Conservation (phyloP, 2,113 vertebrate species). For the Scophthalmus maximus region DNA sequence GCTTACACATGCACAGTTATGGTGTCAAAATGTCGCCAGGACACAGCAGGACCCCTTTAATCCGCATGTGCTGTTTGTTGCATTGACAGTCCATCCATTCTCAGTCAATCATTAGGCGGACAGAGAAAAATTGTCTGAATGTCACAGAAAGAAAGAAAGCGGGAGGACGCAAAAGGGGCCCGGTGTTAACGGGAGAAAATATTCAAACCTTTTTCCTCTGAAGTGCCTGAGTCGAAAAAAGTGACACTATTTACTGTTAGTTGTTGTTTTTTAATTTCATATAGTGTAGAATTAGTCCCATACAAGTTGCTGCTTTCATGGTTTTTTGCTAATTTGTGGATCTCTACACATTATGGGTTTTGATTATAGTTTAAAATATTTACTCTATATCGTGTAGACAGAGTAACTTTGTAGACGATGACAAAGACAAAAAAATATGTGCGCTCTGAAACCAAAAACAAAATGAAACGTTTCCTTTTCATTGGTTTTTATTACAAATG, state of each 20-base stretch:
- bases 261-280: neutral
- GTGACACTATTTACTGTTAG: neutral
- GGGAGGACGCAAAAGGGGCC: neutral
- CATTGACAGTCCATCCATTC: conserved; percentile 50
- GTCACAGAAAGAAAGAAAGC: conserved; percentile 26
- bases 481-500: neutral
- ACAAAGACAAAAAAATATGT: neutral
- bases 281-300: neutral
- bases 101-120: conserved; percentile 62
- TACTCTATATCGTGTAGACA: neutral
- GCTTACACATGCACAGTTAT: conserved; percentile 54
- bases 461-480: conserved; percentile 10
- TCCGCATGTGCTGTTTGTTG: conserved; percentile 49
- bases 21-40: conserved; percentile 48
- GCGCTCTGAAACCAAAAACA: neutral
- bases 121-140: conserved; percentile 29
- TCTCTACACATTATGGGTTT: conserved; percentile 2
- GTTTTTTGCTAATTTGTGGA: neutral
- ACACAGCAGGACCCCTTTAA: conserved; percentile 59
- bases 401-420: neutral
- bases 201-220: neutral
- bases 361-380: neutral
- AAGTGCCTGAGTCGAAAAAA: neutral
- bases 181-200: conserved; percentile 2
- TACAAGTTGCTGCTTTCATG: neutral